Conservation (phyloP, 2,113 vertebrate genomes). For the Gallinago undulata region DNA sequence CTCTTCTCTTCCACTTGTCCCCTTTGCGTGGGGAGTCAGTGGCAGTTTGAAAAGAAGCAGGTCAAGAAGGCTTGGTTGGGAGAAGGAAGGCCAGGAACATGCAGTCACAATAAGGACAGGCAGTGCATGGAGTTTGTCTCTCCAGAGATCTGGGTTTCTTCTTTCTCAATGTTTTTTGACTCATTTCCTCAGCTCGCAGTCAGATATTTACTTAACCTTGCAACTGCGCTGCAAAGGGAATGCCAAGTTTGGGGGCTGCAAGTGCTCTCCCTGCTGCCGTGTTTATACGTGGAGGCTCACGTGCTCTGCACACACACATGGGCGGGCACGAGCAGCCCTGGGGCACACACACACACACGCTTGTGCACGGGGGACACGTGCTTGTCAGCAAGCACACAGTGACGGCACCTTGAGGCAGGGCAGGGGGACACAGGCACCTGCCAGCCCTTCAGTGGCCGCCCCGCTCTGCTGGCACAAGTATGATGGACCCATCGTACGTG, state of each 20-base stretch:
- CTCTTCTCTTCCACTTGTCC: not conserved
- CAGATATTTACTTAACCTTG: slow-evolving; percentile 78
- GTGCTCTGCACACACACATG: not conserved
- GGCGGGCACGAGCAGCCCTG: not conserved
- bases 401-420: rapidly evolving
- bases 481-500: rapidly evolving
- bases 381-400: not conserved
- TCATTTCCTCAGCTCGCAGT: slow-evolving; percentile 73
- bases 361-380: not conserved
- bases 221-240: slow-evolving; percentile 30
- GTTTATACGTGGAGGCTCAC: not conserved
- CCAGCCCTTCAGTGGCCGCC: not conserved
- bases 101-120: not conserved
- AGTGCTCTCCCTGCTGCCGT: not conserved
- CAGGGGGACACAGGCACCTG: not conserved
- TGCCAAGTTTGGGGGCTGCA: slow-evolving; percentile 48
- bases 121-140: slow-evolving; percentile 45
- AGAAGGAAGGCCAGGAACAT: not conserved
- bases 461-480: not conserved
- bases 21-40: not conserved
- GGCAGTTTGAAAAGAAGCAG: not conserved
- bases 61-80: not conserved
- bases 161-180: slow-evolving; percentile 65
- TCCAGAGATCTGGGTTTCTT: slow-evolving; percentile 75
- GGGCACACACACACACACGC: not conserved